These are phyloP conservation scores for Mormyrops boulengeri DNA, from an alignment of 2,797 vertebrate genomes.

Conservation along the genomic window DNA sequence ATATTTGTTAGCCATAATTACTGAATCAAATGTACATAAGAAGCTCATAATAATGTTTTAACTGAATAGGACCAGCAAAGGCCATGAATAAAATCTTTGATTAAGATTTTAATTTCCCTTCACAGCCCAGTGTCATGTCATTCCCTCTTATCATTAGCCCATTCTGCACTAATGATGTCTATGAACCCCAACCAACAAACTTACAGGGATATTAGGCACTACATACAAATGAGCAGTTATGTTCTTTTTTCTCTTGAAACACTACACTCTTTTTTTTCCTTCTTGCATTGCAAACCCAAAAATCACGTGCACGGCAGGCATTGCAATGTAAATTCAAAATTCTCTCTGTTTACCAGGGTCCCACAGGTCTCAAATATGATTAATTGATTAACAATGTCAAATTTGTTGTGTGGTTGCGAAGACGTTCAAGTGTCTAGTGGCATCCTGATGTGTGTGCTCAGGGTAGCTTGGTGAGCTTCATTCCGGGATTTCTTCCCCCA, in stretches of 20 bases:
- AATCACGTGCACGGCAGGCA: not conserved
- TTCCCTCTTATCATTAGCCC: not conserved
- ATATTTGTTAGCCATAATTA: not conserved
- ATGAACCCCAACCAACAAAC: not conserved
- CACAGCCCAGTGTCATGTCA: not conserved
- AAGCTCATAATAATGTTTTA: not conserved
- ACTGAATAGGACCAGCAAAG: not conserved
- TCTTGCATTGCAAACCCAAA: not conserved
- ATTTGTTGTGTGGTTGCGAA: not conserved
- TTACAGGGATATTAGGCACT: not conserved
- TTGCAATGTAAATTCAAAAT: not conserved
- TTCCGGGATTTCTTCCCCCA: not conserved
- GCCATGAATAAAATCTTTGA: constrained; percentile 2
- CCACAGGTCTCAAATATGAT: not conserved
- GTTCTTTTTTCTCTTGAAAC: not conserved
- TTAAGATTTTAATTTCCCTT: not conserved
- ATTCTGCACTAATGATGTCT: not conserved
- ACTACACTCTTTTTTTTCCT: not conserved
- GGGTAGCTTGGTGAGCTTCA: not conserved
- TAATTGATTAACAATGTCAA: not conserved
- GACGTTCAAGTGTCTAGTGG: not conserved
- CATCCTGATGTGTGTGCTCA: not conserved
- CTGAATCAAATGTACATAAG: not conserved
- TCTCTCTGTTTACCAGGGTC: not conserved
- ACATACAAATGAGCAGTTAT: not conserved